Base-by-base conservation (phyloP, 2,113 vertebrate genomes). In the Gymnogyps californianus region DNA sequence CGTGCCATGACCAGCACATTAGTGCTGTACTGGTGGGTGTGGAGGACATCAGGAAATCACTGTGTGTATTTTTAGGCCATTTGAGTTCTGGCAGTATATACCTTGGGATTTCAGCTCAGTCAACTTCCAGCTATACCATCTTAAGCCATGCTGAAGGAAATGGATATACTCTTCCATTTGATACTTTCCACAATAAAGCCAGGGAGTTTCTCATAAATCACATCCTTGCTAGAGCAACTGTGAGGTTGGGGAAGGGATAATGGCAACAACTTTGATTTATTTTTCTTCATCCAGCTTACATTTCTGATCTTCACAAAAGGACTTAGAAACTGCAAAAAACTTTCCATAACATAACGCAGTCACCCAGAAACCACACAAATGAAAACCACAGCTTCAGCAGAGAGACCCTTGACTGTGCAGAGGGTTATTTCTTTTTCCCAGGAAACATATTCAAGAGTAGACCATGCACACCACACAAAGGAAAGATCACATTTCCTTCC, bases 401-500 rank as follows among this genome's bases (percentile, higher is more conserved):
- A 52, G 36, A 79, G 24, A 55, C 38, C 16, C 25, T 86, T 61
- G 4, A 9, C 72, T 72, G 7, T 61, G 64, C 36, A 87, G 64
- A 94, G 67, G 13, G 46, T 93, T 94, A 67, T 86, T 85, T 81
- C 86, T 96, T 85, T 91, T 87, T 82, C 67, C 65, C 87, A 96
- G 78, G 58, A 90, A 65, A 40, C 25, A 74, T 52, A 59, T 86
- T 84, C 71, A 93, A 91, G 88, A 87, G 92, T 62, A 93, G 81
- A 92, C 64, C 72, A 58, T 78, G 66, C 55, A 97, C 72, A 83
- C 36, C 2, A 0, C 47, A 83, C 55, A 75, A 96, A 95, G 38
- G 21, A 82, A 97, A 97, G 96, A 96, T 94, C 67, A 79, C 61
- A 77, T 96, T 96, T 97, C 95, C 96, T 96, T 87, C 89, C 78